phyloP scores from a whole-genome alignment of 2,113 vertebrate species.

The Otis tarda region DNA sequence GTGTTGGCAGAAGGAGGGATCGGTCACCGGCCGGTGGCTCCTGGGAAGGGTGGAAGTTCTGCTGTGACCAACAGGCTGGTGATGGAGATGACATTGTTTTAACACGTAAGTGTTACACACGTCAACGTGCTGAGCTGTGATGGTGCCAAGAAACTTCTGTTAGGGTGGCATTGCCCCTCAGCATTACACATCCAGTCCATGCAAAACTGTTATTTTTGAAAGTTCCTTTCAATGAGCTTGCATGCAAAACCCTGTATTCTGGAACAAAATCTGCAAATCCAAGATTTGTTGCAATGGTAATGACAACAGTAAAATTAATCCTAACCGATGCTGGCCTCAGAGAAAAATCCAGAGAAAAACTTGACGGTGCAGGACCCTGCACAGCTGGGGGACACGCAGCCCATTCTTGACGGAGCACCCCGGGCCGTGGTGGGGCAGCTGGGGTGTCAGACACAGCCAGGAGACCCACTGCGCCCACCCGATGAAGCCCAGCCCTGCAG shows the following conservation, averaged over 20 bases:
- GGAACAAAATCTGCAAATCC: background rate
- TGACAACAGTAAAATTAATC: background rate
- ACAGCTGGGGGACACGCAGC: background rate
- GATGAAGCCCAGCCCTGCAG: accelerated
- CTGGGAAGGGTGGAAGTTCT: background rate
- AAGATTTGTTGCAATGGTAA: background rate
- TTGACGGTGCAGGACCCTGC: background rate
- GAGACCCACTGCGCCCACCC: background rate
- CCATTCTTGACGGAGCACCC: background rate
- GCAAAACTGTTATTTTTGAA: background rate
- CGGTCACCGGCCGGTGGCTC: accelerated
- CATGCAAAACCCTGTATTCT: background rate
- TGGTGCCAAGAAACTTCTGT: background rate
- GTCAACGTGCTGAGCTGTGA: background rate
- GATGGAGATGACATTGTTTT: background rate
- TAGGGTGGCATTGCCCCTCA: background rate
- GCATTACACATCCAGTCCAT: background rate
- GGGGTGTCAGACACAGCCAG: background rate
- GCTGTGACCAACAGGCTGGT: background rate
- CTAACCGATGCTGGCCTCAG: background rate
- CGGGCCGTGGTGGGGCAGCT: accelerated
- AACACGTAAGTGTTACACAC: accelerated
- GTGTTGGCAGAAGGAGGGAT: accelerated
- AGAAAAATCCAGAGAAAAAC: background rate
- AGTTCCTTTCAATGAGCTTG: background rate